Evolutionary conservation across 1,140 invertebrate genomes (phyloP), one percentile per base, ranked within the genome.

Genomic region (Aphelenchoides fujianensis): DNA sequence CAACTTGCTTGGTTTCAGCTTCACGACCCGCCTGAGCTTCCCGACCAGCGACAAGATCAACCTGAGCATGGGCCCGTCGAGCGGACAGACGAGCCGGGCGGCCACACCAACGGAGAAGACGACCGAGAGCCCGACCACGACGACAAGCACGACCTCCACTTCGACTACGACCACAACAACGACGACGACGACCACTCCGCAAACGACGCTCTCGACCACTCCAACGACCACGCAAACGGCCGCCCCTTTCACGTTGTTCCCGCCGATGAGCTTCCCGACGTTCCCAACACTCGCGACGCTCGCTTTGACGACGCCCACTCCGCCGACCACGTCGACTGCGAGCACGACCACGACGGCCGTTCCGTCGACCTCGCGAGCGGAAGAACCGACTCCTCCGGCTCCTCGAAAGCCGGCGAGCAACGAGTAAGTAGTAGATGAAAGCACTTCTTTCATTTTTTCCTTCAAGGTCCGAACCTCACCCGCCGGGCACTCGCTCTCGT

Each of bases 291-390:
- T 31, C 7, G 12, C 69, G 62, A 5, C 30, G n/a, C 30, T 34
- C 28, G 68, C 69, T 12, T 3, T 5, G 16, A 12, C 68, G 2
- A 30, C 69, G 34, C 31, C 19, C 1, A 71, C 68, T n/a, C n/a
- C n/a, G n/a, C n/a, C n/a, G n/a, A 68, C 59, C 16, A 69, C 63
- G 52, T 32, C 73, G n/a, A 54, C 74, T 2, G 54, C 75, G 31
- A 77, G 53, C 1, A 74, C 75, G 23, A 80, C 75, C 12, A 19
- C 12, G 41, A 63, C 76, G 28, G 27, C 67, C 28, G 72, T 61
- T n/a, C 62, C 54, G 5, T 9, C 66, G 48, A 57, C 41, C 35
- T n/a, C n/a, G n/a, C 37, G 48, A 9, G 68, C 74, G 12, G 7
- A 23, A 19, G 53, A 48, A 9, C 3, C 78, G 7, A 32, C 77